Percentiles rank a stretch among this genome's conserved stretches.
phyloP scores from a whole-genome alignment of 2,888 invertebrate genomes.

The Anoncus sp. region DNA sequence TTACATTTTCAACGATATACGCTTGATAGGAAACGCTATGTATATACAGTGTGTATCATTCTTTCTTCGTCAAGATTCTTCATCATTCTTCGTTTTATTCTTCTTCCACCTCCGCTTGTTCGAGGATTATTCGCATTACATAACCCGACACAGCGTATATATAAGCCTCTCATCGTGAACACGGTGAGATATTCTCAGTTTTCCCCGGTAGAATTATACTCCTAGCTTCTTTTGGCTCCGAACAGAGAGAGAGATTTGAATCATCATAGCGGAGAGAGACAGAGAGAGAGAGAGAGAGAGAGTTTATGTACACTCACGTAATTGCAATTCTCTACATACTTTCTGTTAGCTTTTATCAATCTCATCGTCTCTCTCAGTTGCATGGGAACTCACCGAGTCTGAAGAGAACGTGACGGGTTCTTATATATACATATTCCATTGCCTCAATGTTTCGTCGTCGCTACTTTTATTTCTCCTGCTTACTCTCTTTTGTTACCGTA shows the following conservation, averaged over 20 bases:
- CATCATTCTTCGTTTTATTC: not conserved
- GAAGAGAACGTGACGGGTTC: too few relatives aligned
- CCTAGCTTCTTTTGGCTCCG: conserved; percentile 7
- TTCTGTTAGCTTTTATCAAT: conserved; percentile 25
- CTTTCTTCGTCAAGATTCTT: not conserved
- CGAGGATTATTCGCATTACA: not conserved
- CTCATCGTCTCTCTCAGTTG: not conserved
- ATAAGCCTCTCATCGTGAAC: not conserved
- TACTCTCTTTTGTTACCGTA: not conserved
- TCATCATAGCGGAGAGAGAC: not conserved
- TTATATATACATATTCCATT: too few relatives aligned
- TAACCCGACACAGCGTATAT: not conserved
- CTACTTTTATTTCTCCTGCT: too few relatives aligned
- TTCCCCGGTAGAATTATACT: conserved; percentile 32
- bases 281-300: not conserved
- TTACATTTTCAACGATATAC: too few relatives aligned
- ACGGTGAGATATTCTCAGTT: conserved; percentile 33
- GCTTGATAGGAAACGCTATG: too few relatives aligned
- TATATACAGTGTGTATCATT: not conserved
- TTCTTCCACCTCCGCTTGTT: not conserved
- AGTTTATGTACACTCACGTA: conserved; percentile 21
- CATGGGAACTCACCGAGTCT: not conserved
- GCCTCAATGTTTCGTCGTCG: not conserved
- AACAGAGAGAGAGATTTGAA: conserved; percentile 4
- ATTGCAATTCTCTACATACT: conserved; percentile 24